A percentile compares a stretch with the other conserved stretches of the same genome.
These are phyloP conservation scores for Telmatochromis sp. DNA, from an alignment of 2,113 vertebrate genomes.

Conservation along the genomic window DNA sequence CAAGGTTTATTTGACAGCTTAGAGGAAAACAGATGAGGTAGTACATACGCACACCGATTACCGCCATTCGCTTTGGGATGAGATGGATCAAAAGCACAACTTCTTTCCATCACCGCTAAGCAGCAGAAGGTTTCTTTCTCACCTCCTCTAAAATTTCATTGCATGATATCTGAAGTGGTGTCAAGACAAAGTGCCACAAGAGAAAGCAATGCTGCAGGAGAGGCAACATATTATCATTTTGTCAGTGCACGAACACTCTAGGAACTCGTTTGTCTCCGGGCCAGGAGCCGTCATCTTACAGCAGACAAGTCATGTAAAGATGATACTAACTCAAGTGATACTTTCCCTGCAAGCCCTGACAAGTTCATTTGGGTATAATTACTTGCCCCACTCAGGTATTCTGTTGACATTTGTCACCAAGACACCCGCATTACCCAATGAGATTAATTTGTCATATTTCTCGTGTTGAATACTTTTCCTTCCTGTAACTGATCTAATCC, in stretches of 20 bases:
- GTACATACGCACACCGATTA: not conserved
- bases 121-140: not conserved
- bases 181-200: not conserved
- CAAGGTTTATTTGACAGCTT: not conserved
- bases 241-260: slow-evolving; percentile 15
- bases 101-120: not conserved
- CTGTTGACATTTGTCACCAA: slow-evolving; percentile 51
- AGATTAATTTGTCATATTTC: slow-evolving; percentile 61
- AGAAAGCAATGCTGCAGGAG: not conserved
- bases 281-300: slow-evolving; percentile 18
- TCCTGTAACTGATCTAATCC: slow-evolving; percentile 41
- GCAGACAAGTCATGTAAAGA: slow-evolving; percentile 15
- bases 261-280: slow-evolving; percentile 36
- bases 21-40: not conserved
- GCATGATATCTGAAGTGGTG: not conserved
- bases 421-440: slow-evolving; percentile 42
- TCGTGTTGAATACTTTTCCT: slow-evolving; percentile 12
- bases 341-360: slow-evolving; percentile 43
- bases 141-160: not conserved
- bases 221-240: slow-evolving; percentile 38
- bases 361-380: slow-evolving; percentile 67
- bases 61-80: not conserved
- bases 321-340: slow-evolving; percentile 44
- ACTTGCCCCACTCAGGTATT: slow-evolving; percentile 50
- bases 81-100: not conserved